Conservation (phyloP, 2,113 vertebrate species). For the Corythornis vintsioides region DNA sequence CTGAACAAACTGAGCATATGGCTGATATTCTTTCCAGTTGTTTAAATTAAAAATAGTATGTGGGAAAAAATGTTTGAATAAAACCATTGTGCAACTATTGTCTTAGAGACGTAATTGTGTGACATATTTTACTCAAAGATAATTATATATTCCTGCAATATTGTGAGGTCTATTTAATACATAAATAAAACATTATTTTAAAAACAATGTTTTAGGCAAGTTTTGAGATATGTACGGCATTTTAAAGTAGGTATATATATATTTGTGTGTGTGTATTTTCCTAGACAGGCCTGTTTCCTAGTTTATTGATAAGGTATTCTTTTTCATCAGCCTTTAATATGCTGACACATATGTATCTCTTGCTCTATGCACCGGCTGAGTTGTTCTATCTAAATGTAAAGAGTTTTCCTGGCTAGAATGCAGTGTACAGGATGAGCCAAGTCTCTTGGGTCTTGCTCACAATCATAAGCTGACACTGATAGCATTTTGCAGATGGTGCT, state of each 20-base stretch:
- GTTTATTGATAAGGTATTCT: constrained; percentile 57
- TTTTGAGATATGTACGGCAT: neutral
- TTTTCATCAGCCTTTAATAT: constrained; percentile 55
- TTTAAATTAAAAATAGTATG: neutral
- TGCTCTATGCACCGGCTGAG: constrained; percentile 40
- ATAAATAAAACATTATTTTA: neutral
- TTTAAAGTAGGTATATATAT: neutral
- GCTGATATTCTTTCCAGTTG: neutral
- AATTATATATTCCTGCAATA: neutral
- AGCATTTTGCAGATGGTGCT: constrained; percentile 79
- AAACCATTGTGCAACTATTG: neutral
- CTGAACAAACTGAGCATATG: neutral
- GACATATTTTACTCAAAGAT: neutral
- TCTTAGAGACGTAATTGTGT: neutral
- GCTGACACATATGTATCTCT: constrained; percentile 35
- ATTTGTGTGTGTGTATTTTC: constrained; percentile 33
- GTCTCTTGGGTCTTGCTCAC: constrained; percentile 70
- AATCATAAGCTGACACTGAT: constrained; percentile 77
- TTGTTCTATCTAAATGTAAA: constrained; percentile 50
- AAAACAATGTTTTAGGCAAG: neutral
- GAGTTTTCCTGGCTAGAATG: constrained; percentile 72
- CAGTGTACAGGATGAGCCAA: constrained; percentile 42
- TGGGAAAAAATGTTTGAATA: neutral
- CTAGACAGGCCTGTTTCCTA: constrained; percentile 11
- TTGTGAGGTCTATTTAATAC: neutral